Conservation (phyloP, 2,113 vertebrate genomes). For the Dipodomys ordii region DNA sequence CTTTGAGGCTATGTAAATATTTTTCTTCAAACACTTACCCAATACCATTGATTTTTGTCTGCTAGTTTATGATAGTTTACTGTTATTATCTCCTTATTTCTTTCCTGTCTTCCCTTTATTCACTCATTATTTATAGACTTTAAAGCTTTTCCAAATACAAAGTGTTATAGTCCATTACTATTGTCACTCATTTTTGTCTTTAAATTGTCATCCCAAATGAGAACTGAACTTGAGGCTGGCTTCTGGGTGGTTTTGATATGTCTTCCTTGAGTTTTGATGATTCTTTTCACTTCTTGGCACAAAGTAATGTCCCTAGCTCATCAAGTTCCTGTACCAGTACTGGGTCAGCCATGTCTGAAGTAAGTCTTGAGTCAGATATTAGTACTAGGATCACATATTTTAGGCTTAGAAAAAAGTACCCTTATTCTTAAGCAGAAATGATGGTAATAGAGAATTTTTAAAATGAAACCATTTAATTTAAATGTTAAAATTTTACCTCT, state of each 20-base stretch:
- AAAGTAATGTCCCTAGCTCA: background rate
- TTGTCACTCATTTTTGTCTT: conserved; percentile 22
- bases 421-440: conserved; percentile 11
- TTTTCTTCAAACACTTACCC: background rate
- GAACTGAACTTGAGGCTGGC: background rate
- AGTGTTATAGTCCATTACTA: background rate
- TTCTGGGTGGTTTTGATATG: background rate
- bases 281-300: background rate
- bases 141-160: conserved; percentile 23
- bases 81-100: background rate
- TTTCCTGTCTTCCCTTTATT: background rate
- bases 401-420: background rate
- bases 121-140: background rate
- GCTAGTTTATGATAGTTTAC: background rate
- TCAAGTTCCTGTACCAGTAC: background rate
- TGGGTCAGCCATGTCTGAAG: conserved; percentile 3
- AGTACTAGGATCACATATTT: background rate
- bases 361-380: background rate
- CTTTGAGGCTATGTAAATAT: conserved; percentile 40
- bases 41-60: conserved; percentile 6
- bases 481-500: conserved; percentile 16
- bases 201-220: background rate
- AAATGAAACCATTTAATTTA: conserved; percentile 61
- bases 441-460: conserved; percentile 23
- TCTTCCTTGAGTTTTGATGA: background rate